Evolutionary conservation across 2,797 vertebrate species (phyloP), one percentile per base, ranked within the genome.

Genomic region (Antennarius maculatus): DNA sequence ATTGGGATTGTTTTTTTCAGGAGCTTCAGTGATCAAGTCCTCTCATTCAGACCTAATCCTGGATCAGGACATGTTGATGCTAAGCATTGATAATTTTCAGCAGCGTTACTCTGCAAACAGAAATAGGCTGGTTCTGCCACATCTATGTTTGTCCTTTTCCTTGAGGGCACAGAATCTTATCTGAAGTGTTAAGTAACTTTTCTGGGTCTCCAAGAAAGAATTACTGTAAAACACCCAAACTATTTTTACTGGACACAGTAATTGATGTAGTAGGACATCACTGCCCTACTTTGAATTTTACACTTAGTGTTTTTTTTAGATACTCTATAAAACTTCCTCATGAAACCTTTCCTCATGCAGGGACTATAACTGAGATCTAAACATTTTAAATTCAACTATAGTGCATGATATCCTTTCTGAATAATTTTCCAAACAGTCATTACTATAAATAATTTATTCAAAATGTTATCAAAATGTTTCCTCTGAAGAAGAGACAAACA

Each of bases 401-500:
- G 17, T 50, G 31, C 31, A 34, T 34, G 31, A 34, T 34, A 8
- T 34, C 37, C 10, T 39, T 39, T 5, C 14, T 15, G 42, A 43
- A 14, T 14, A 14, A 5, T 43, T 13, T 15, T 14, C 4, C 42
- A 14, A 43, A 43, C 42, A n/a, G 27, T 23, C 5, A 9, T n/a
- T 5, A 14, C 5, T 5, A 43, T 14, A 43, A 43, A 43, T 42
- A 1, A 7, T 10, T 42, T 42, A 12, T 43, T 43, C 6, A 43
- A 14, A 14, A 42, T 42, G 10, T 11, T 39, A 39, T 43, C 6
- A 43, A 14, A 14, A 42, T 42, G 10, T 11, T 23, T 23, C 28
- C 61, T 77, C 18, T 61, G 69, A 63, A 81, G 55, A 61, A 47
- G 57, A 75, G 70, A 65, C 58, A 39, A 75, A 73, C 68, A 83